These are phyloP conservation scores for Rousettus leschenaultii DNA, from an alignment of 2,113 vertebrate genomes.

Conservation along the genomic window DNA sequence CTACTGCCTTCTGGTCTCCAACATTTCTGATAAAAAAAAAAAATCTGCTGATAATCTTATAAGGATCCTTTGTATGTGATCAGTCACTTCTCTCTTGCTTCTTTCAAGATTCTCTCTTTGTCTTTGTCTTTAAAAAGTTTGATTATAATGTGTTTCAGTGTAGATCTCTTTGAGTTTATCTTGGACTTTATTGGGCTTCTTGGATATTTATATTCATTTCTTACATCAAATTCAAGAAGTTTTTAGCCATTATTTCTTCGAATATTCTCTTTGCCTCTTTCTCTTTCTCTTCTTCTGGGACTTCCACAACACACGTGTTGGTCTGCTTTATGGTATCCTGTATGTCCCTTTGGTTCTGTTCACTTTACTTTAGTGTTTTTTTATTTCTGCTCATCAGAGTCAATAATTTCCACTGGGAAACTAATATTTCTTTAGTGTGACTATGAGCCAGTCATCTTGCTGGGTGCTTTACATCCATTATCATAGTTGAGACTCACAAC, in stretches of 20 bases:
- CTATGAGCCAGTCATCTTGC: neutral
- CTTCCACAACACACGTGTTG: neutral
- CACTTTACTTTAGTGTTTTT: neutral
- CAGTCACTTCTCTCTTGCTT: neutral
- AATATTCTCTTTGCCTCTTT: neutral
- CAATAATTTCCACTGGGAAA: neutral
- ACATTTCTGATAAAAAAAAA: neutral
- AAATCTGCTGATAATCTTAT: neutral
- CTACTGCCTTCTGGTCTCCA: neutral
- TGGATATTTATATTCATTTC: neutral
- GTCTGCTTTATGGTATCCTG: neutral
- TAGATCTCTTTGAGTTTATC: neutral
- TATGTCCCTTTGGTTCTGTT: neutral
- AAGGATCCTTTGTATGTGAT: neutral
- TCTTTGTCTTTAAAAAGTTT: neutral
- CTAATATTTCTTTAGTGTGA: neutral
- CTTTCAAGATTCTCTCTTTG: neutral
- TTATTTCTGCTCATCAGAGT: neutral
- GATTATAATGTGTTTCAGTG: neutral
- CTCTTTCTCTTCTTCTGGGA: neutral
- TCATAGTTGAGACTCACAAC: neutral
- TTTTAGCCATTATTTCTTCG: neutral
- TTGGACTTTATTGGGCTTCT: neutral
- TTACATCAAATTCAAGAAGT: neutral
- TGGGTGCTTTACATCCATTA: neutral